These are phyloP conservation scores for Camponotus pennsylvanicus DNA, from an alignment of 1,140 invertebrate species.

Conservation along the genomic window DNA sequence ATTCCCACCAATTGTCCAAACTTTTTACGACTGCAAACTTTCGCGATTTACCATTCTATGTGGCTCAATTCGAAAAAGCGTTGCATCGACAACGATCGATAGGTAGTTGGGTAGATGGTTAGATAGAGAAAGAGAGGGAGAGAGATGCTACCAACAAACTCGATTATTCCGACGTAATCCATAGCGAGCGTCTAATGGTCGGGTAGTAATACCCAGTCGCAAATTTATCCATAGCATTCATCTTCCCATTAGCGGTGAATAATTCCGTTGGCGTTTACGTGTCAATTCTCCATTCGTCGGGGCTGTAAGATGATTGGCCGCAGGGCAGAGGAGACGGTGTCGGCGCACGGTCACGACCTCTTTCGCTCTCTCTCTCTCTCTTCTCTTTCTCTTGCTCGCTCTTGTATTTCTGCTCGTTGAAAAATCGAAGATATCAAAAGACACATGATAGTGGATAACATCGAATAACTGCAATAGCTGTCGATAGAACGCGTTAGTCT, in stretches of 20 bases:
- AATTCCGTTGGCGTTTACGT: constrained; percentile 79
- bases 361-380: constrained; percentile 27
- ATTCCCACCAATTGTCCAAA: background rate
- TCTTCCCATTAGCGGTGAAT: constrained; percentile 83
- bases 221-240: constrained; percentile 82
- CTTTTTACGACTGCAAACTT: background rate
- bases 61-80: constrained; percentile 14
- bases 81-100: background rate
- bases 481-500: background rate
- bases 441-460: constrained; percentile 22
- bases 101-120: background rate
- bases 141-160: constrained; percentile 71
- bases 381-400: constrained; percentile 10
- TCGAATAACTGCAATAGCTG: constrained; percentile 30
- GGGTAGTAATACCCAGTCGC: constrained; percentile 75
- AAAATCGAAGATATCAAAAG: constrained; percentile 48
- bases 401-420: constrained; percentile 52
- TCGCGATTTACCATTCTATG: background rate
- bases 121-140: constrained; percentile 20
- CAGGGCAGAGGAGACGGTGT: constrained; percentile 49
- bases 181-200: constrained; percentile 74
- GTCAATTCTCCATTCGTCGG: constrained; percentile 78
- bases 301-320: constrained; percentile 66
- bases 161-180: constrained; percentile 72
- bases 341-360: constrained; percentile 56